Conservation (phyloP, 2,888 invertebrate genomes). For the Leistus spinibarbis region DNA sequence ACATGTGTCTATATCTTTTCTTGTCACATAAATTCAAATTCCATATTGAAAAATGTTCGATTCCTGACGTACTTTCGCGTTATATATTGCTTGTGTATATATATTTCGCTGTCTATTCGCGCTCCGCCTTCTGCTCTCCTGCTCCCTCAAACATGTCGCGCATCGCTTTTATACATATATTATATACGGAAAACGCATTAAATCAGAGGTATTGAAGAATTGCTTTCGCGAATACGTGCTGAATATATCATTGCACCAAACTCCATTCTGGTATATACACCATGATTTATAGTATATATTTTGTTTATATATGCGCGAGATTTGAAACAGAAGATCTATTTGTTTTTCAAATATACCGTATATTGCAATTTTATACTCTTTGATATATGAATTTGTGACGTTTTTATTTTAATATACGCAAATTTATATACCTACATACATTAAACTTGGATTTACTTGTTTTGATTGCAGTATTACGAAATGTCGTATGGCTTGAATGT, state of each 20-base stretch:
- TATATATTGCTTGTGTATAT: constrained; percentile 35
- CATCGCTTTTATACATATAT: constrained; percentile 3
- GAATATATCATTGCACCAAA: constrained; percentile 9
- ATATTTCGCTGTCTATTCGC: constrained; percentile 4
- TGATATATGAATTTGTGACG: neutral
- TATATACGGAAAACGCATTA: constrained; percentile 21
- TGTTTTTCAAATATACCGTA: neutral
- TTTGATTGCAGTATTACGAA: constrained; percentile 92
- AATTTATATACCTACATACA: too few relatives aligned
- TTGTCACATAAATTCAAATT: constrained; percentile 37
- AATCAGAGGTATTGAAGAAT: constrained; percentile 25
- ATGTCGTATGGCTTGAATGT: constrained; percentile 97
- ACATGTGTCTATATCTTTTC: constrained; percentile 32
- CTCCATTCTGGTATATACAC: neutral
- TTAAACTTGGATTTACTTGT: too few relatives aligned
- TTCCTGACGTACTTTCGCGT: constrained; percentile 36
- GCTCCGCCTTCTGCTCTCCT: neutral
- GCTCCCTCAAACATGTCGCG: neutral
- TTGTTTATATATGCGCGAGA: constrained; percentile 2
- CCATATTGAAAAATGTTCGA: constrained; percentile 39
- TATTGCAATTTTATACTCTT: neutral
- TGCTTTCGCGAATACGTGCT: neutral
- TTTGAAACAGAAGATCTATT: neutral
- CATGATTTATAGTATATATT: neutral
- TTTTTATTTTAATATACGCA: too few relatives aligned